Percentiles rank a stretch among this genome's conserved stretches.
Evolutionary conservation across 2,113 vertebrate species (phyloP).

Genomic region (Paratilapia polleni): DNA sequence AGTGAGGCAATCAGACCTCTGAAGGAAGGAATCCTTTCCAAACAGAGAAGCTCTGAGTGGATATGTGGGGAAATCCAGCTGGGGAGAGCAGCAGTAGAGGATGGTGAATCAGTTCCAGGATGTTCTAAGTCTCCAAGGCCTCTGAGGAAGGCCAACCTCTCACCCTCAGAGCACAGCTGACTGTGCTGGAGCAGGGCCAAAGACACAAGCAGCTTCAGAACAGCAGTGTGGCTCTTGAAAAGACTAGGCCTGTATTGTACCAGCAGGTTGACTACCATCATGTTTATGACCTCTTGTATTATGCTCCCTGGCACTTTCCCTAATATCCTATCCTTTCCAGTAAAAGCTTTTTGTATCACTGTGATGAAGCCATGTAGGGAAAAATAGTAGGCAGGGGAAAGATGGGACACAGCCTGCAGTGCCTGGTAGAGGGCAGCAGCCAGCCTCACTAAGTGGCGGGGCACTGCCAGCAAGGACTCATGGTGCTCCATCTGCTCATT

Average conservation of each 20-base stretch:
- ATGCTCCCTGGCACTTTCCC: conserved; percentile 36
- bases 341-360: conserved; percentile 59
- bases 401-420: conserved; percentile 79
- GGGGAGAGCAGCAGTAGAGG: conserved; percentile 51
- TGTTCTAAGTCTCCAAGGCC: conserved; percentile 68
- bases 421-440: conserved; percentile 72
- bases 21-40: conserved; percentile 82
- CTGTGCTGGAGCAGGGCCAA: conserved; percentile 72
- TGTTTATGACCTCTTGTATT: conserved; percentile 69
- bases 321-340: conserved; percentile 24
- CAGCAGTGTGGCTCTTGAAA: conserved; percentile 61
- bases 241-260: conserved; percentile 72
- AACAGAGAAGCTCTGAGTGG: conserved; percentile 71
- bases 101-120: not conserved
- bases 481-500: conserved; percentile 60
- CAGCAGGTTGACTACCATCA: conserved; percentile 74
- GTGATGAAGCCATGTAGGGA: conserved; percentile 68
- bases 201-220: conserved; percentile 79
- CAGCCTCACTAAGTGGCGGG: conserved; percentile 57
- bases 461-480: conserved; percentile 43
- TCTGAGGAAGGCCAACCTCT: conserved; percentile 76
- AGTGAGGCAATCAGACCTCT: conserved; percentile 80
- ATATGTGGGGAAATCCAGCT: conserved; percentile 75
- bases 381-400: conserved; percentile 82
- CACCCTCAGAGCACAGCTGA: conserved; percentile 70